Evolutionary conservation across 2,113 vertebrate genomes (phyloP), one percentile per base, ranked within the genome.

Genomic region (Callocephalon fimbriatum): DNA sequence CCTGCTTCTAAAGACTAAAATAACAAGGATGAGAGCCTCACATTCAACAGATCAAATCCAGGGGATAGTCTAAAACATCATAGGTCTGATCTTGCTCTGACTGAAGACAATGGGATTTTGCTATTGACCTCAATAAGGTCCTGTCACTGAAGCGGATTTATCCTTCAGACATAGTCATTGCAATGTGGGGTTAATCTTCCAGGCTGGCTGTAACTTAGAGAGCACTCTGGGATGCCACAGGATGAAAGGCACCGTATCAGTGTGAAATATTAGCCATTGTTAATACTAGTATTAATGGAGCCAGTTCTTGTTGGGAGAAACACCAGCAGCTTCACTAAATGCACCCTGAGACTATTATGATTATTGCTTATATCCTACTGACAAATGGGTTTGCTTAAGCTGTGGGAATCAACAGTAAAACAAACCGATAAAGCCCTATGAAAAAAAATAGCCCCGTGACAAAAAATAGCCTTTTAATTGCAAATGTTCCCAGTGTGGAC

Each of bases 51-150:
- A 76, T 50, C 76, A 91, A 91, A 90, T 85, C 73, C 79, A 87
- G 31, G 22, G 86, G 27, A 94, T 15, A 91, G 79, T 38, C 74
- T 76, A 62, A 50, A 38, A 83, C 37, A 50, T 73, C 92, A 53
- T 76, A 79, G 90, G 95, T 32, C 92, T 93, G 90, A 87, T 95
- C 95, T 91, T 62, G 42, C 83, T 87, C 92, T 81, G 83, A 62
- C 68, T 85, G 93, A 94, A 97, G 94, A 95, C 93, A 95, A 95
- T 85, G 93, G 83, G 86, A 95, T 95, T 97, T 95, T 97, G 95
- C 80, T 88, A 70, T 93, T 95, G 95, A 95, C 96, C 95, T 95
- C 95, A 92, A 92, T 82, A 92, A 91, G 91, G 93, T 92, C 91
- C 94, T 95, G 95, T 95, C 95, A 85, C 70, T 87, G 96, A 88